Evolutionary conservation across 2,797 vertebrate genomes (phyloP).

Genomic region (Rhinophrynus dorsalis): DNA sequence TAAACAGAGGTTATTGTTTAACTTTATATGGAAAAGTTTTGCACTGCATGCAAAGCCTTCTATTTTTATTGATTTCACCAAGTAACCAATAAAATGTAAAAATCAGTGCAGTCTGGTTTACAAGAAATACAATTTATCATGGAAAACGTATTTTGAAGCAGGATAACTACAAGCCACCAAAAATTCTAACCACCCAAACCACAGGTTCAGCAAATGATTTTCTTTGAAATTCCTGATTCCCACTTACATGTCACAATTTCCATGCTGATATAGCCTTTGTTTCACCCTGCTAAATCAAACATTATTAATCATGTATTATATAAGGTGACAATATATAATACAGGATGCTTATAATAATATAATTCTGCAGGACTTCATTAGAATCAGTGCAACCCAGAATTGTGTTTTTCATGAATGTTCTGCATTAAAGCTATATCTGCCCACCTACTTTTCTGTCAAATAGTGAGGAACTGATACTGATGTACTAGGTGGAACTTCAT

Average conservation of each 20-base stretch:
- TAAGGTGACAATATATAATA: no score
- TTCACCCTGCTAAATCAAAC: background rate
- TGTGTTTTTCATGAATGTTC: no score
- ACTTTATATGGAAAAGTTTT: constrained; percentile 49
- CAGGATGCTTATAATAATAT: no score
- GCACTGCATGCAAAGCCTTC: constrained; percentile 31
- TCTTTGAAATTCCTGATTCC: constrained; percentile 68
- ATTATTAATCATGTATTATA: background rate
- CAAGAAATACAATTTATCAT: constrained; percentile 65
- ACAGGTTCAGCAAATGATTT: constrained; percentile 59
- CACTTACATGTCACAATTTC: constrained; percentile 39
- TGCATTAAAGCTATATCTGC: no score
- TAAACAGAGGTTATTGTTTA: constrained; percentile 48
- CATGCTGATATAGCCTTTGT: background rate
- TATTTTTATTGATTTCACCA: constrained; percentile 45
- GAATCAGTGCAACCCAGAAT: no score
- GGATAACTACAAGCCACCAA: constrained; percentile 50
- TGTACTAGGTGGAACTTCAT: no score
- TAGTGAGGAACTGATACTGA: no score
- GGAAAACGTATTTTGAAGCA: constrained; percentile 61
- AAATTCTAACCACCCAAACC: constrained; percentile 56
- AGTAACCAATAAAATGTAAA: constrained; percentile 45
- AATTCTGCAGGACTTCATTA: no score
- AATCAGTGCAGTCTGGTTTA: constrained; percentile 46
- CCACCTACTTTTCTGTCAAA: no score